phyloP scores from a whole-genome alignment of 2,113 vertebrate genomes.

The Herpetotheres cachinnans region DNA sequence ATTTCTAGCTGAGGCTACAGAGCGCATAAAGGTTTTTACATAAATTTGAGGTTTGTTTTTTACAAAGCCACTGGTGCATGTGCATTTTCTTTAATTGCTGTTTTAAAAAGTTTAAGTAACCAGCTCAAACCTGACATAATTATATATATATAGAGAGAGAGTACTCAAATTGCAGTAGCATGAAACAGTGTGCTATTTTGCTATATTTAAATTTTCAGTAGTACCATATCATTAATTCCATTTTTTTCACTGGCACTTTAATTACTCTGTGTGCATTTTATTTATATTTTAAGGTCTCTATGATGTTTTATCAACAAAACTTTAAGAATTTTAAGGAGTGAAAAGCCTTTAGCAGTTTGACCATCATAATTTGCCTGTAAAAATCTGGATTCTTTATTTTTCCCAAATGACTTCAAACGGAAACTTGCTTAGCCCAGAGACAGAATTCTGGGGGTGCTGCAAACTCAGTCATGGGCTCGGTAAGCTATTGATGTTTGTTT shows the following conservation, averaged over 20 bases:
- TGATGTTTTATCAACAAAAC: background rate
- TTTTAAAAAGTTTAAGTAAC: background rate
- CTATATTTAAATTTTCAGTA: background rate
- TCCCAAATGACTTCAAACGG: background rate
- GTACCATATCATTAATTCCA: background rate
- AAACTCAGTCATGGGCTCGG: background rate
- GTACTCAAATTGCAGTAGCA: background rate
- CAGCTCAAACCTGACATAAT: background rate
- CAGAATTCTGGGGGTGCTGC: background rate
- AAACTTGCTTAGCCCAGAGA: background rate
- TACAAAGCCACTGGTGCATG: background rate
- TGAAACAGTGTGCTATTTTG: background rate
- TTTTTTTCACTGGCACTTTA: background rate
- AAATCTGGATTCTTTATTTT: background rate
- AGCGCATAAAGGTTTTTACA: background rate
- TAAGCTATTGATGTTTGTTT: background rate
- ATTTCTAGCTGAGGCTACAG: background rate
- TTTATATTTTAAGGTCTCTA: background rate
- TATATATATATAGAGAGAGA: background rate
- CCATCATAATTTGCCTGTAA: background rate
- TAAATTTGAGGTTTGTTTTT: background rate
- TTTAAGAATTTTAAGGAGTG: background rate
- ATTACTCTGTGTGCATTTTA: background rate
- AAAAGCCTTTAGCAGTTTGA: background rate
- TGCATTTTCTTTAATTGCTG: background rate